Percentiles rank a stretch among this genome's conserved stretches.
These are phyloP conservation scores for Hapalemur alaotrensis DNA, from an alignment of 2,797 vertebrate species.

Conservation along the genomic window DNA sequence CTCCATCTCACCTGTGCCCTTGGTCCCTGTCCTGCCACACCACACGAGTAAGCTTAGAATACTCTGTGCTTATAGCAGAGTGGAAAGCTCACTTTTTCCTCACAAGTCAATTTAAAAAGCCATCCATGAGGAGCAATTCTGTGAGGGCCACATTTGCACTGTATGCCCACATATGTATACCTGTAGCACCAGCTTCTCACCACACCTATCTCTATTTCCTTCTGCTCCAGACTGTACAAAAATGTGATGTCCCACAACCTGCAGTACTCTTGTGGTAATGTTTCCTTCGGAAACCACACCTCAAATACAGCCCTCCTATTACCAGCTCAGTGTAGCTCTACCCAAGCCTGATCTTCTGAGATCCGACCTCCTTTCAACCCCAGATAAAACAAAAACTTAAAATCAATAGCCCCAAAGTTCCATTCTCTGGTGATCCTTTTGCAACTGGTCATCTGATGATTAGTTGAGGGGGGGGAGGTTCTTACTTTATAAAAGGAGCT, in stretches of 20 bases:
- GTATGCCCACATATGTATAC: neutral
- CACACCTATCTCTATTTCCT: neutral
- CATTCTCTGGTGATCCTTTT: neutral
- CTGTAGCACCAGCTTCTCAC: neutral
- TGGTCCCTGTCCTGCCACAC: neutral
- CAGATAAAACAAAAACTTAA: neutral
- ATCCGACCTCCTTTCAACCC: neutral
- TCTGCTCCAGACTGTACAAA: neutral
- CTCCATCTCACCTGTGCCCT: neutral
- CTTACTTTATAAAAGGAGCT: neutral
- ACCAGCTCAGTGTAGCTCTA: neutral
- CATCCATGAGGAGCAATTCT: neutral
- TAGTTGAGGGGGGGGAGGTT: neutral
- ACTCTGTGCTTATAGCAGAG: neutral
- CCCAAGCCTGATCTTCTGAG: neutral
- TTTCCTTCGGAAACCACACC: neutral
- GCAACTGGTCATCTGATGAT: neutral
- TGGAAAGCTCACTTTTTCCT: neutral
- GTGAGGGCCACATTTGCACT: neutral
- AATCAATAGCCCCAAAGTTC: neutral
- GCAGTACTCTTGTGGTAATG: neutral
- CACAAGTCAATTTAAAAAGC: neutral
- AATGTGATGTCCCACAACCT: neutral
- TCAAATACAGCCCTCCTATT: neutral
- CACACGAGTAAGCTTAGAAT: neutral